phyloP scores from a whole-genome alignment of 1,140 invertebrate genomes.

The Nephila pilipes region DNA sequence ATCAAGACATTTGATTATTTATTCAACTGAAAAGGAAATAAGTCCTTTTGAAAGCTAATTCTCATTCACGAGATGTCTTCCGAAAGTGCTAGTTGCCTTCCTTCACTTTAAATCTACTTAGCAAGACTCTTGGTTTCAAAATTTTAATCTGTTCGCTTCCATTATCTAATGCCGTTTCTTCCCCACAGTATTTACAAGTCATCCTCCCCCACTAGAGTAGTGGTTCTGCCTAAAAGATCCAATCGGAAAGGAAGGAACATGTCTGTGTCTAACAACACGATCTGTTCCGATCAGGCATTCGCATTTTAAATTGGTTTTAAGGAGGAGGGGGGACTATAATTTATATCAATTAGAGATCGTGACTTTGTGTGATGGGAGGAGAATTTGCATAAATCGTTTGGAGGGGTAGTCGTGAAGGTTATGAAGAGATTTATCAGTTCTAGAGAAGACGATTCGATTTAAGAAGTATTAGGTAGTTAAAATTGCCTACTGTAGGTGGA shows the following conservation, averaged over 20 bases:
- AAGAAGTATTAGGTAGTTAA: background rate
- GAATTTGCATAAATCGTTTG: constrained; percentile 53
- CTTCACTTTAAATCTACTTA: constrained; percentile 52
- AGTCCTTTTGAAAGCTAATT: constrained; percentile 44
- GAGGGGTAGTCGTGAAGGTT: background rate
- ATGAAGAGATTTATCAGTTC: background rate
- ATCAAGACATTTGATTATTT: constrained; percentile 24
- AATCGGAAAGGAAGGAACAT: background rate
- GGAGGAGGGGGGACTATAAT: background rate
- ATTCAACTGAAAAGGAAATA: background rate
- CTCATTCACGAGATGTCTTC: background rate
- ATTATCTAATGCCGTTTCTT: constrained; percentile 10
- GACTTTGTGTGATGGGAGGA: background rate
- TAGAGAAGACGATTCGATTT: background rate
- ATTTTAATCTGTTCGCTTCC: constrained; percentile 46
- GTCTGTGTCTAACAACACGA: background rate
- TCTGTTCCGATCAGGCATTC: background rate
- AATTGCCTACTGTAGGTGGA: background rate
- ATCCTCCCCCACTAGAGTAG: background rate
- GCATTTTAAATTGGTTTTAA: background rate
- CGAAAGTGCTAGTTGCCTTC: background rate
- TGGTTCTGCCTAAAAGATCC: background rate
- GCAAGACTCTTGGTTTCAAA: background rate
- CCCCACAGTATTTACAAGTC: background rate
- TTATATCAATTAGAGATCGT: constrained; percentile 54